Evolutionary conservation across 1,140 invertebrate species (phyloP).

Genomic region (Pseudobourletiella spinata): DNA sequence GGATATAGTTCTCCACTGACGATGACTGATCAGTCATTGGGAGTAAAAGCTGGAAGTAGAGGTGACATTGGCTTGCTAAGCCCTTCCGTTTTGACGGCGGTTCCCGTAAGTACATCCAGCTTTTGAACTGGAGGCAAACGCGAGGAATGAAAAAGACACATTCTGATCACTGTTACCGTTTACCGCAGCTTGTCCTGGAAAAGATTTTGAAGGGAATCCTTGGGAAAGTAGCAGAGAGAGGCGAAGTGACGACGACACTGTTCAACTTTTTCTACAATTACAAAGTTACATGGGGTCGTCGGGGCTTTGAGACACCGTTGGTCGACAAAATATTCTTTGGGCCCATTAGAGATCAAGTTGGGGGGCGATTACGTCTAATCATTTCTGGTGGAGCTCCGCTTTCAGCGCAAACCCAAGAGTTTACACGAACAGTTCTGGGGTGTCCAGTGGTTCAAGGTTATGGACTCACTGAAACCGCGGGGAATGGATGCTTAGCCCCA

Average conservation of each 20-base stretch:
- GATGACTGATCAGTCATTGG: constrained; percentile 88
- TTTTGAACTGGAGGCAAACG: too few relatives aligned
- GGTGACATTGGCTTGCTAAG: constrained; percentile 82
- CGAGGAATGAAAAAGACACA: neutral
- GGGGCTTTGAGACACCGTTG: constrained; percentile 73
- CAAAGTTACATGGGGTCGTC: constrained; percentile 70
- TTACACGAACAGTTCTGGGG: constrained; percentile 87
- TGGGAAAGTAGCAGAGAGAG: constrained; percentile 73
- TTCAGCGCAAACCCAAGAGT: constrained; percentile 85
- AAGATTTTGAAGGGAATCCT: constrained; percentile 90
- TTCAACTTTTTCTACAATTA: constrained; percentile 89
- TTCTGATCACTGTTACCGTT: neutral
- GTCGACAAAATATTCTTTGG: constrained; percentile 71
- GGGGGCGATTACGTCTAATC: constrained; percentile 75
- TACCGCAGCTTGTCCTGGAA: constrained; percentile 84
- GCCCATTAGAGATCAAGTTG: constrained; percentile 68
- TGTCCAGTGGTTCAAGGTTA: constrained; percentile 87
- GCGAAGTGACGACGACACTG: constrained; percentile 61
- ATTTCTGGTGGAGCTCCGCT: constrained; percentile 91
- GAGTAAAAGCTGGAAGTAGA: constrained; percentile 82
- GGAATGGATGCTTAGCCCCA: constrained; percentile 55
- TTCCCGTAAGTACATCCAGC: constrained; percentile 58
- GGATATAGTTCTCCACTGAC: constrained; percentile 94
- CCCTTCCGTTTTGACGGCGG: constrained; percentile 88
- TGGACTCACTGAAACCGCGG: constrained; percentile 92